A percentile compares a stretch with the other conserved stretches of the same genome.
phyloP scores from a whole-genome alignment of 2,888 invertebrate species.

The Cantharis flavilabris region DNA sequence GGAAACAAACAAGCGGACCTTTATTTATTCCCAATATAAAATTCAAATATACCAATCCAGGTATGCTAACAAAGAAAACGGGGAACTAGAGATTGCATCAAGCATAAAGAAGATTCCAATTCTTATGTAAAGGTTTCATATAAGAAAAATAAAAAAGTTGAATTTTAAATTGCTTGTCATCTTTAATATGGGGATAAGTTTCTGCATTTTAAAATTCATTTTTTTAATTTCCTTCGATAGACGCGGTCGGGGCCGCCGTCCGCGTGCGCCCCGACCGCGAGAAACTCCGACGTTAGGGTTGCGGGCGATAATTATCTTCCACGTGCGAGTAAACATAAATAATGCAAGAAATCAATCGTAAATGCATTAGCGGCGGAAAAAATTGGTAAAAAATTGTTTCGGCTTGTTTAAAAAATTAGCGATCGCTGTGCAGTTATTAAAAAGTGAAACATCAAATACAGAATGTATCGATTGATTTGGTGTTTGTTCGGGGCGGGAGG shows the following conservation, averaged over 20 bases:
- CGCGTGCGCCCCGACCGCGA: not conserved
- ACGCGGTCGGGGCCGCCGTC: not conserved
- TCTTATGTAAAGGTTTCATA: conserved; percentile 26
- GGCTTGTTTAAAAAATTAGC: not conserved
- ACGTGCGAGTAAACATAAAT: not conserved
- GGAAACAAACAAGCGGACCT: conserved; percentile 29
- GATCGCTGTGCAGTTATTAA: not conserved
- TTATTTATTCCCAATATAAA: conserved; percentile 39
- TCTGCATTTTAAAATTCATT: conserved; percentile 4
- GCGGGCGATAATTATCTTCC: not conserved
- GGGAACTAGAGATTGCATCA: conserved; percentile 29
- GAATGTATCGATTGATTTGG: not conserved
- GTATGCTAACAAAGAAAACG: conserved; percentile 38
- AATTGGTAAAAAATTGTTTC: not conserved
- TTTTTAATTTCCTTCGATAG: not conserved
- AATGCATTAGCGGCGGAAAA: not conserved
- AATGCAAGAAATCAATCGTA: not conserved
- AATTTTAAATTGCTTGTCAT: conserved; percentile 37
- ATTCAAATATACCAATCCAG: conserved; percentile 36
- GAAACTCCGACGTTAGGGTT: no score
- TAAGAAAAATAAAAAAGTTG: conserved; percentile 30
- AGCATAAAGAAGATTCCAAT: conserved; percentile 33
- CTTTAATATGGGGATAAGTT: conserved; percentile 8
- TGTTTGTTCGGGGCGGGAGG: not conserved
- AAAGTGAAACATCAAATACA: not conserved